These are phyloP conservation scores for Vireo griseus DNA, from an alignment of 2,797 vertebrate species.

Conservation along the genomic window DNA sequence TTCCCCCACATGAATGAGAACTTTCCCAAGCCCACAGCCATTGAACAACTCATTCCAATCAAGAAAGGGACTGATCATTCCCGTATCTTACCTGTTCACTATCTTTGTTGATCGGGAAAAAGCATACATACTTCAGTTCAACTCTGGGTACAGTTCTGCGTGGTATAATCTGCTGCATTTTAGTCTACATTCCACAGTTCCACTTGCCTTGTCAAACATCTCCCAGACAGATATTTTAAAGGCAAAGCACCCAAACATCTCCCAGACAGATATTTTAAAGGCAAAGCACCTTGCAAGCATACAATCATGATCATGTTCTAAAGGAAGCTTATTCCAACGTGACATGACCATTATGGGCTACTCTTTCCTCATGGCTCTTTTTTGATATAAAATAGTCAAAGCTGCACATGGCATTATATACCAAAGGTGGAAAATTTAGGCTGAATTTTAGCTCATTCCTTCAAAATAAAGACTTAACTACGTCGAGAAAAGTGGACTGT, in stretches of 20 bases:
- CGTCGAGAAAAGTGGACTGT: neutral
- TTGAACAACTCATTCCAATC: fast-evolving
- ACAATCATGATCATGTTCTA: fast-evolving
- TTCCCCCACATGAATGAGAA: neutral
- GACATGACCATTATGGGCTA: neutral
- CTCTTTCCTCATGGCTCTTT: neutral
- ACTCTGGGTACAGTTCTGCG: neutral
- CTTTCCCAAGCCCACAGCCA: neutral
- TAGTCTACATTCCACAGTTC: neutral
- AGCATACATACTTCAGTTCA: neutral
- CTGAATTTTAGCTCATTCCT: neutral
- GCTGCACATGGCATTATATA: neutral
- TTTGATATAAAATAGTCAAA: neutral
- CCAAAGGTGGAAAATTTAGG: neutral
- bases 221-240: neutral
- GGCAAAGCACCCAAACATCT: neutral
- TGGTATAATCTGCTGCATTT: neutral
- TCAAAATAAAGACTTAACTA: neutral
- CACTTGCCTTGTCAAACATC: neutral
- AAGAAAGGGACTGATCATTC: neutral
- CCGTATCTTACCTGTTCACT: neutral
- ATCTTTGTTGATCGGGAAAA: neutral
- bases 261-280: neutral
- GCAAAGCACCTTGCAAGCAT: fast-evolving
- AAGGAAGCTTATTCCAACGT: neutral